Evolutionary conservation across 2,113 vertebrate species (phyloP), one percentile per base, ranked within the genome.

Genomic region (Rynchops niger): DNA sequence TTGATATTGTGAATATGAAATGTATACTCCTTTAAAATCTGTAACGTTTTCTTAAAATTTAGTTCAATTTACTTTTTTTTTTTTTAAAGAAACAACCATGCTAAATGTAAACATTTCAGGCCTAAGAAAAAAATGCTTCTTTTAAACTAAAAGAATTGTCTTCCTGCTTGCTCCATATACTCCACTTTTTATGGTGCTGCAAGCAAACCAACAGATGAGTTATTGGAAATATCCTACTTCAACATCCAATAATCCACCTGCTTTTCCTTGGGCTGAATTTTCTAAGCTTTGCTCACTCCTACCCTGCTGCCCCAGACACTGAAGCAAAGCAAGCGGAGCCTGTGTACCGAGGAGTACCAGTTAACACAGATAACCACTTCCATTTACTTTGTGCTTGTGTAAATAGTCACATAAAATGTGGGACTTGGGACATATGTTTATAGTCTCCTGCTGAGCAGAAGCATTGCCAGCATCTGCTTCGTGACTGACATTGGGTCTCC

Each of bases 361-460:
- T 47, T 66, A 49, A 14, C 11, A 62, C 59, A 50, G 69, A 52
- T 22, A 78, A 89, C 59, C 61, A 26, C 59, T 42, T 72, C 53
- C 67, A 79, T 40, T n/a, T n/a, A 61, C 34, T 65, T 22, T 27
- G 17, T 1, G 9, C 42, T 61, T 66, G 42, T 53, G 63, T 62
- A 77, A 94, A 83, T 26, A 69, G 42, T 32, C 74, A 78, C 78
- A 82, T 36, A 21, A 92, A 88, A 66, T 3, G 1, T 47, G 45
- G 42, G 42, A 90, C 86, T 80, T 38, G 38, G 62, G 47, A 82
- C 61, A 34, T 25, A 16, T 32, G 76, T 73, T 81, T 56, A 59
- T 30, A 62, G 65, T 17, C 30, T 12, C 80, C 81, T 70, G 90
- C 87, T 84, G 81, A 86, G 89, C 55, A 78, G 72, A 14, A 93